These are phyloP conservation scores for Diorhabda elongata DNA, from an alignment of 1,140 invertebrate genomes.

Conservation along the genomic window DNA sequence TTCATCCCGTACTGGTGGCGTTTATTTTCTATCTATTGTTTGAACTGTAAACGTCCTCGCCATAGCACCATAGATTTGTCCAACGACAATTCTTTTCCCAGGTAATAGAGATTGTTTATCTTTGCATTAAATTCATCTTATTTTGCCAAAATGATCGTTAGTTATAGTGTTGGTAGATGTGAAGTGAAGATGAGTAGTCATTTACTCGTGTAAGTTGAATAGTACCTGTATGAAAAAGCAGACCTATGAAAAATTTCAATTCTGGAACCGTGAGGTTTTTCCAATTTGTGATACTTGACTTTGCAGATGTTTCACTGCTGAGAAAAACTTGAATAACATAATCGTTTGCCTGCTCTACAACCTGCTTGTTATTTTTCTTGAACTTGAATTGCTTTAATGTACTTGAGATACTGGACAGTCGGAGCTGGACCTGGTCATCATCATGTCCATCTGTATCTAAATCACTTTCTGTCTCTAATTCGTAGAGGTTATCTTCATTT, in stretches of 20 bases:
- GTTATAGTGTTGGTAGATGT: too few relatives aligned
- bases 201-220: constrained; percentile 17
- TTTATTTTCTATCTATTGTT: constrained; percentile 16
- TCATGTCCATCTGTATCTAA: constrained; percentile 4
- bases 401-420: constrained; percentile 10
- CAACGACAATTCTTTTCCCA: too few relatives aligned
- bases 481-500: background rate
- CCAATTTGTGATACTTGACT: constrained; percentile 22
- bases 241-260: constrained; percentile 19
- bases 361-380: constrained; percentile 16
- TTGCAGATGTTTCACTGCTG: constrained; percentile 17
- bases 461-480: constrained; percentile 14
- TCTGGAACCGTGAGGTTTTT: constrained; percentile 29
- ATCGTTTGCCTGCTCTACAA: constrained; percentile 20
- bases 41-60: background rate
- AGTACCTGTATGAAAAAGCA: constrained; percentile 22
- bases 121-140: constrained; percentile 1
- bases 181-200: constrained; percentile 9
- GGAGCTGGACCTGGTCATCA: background rate
- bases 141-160: too few relatives aligned
- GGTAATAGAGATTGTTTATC: constrained; percentile 4
- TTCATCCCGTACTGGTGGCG: constrained; percentile 21
- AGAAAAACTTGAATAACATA: constrained; percentile 24
- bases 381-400: constrained; percentile 13
- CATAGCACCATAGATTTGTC: too few relatives aligned